These are phyloP conservation scores for Scelioninae gen. 2 DNA, from an alignment of 2,888 invertebrate genomes.

Conservation along the genomic window DNA sequence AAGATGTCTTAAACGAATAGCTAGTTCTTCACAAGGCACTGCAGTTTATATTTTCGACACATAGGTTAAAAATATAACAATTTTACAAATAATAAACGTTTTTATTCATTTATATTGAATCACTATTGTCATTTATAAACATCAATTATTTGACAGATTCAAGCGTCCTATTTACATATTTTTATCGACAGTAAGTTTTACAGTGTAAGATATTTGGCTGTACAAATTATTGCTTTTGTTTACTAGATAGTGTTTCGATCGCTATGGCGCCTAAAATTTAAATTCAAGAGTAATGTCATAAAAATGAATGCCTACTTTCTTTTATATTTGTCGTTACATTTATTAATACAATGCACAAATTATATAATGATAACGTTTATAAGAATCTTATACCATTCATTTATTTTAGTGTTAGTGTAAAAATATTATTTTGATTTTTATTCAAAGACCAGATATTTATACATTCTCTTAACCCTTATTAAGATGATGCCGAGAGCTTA, in stretches of 20 bases:
- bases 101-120: background rate
- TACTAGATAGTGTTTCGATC: background rate
- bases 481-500: too few relatives aligned
- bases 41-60: background rate
- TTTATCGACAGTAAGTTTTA: conserved; percentile 27
- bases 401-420: too few relatives aligned
- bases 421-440: too few relatives aligned
- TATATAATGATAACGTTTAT: too few relatives aligned
- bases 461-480: too few relatives aligned
- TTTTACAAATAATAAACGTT: background rate
- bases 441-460: too few relatives aligned
- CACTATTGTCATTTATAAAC: conserved; percentile 17
- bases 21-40: conserved; percentile 7
- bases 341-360: too few relatives aligned
- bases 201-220: background rate
- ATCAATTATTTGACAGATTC: conserved; percentile 19
- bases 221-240: background rate
- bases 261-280: too few relatives aligned
- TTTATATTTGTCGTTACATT: background rate
- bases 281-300: too few relatives aligned
- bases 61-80: background rate
- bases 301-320: background rate
- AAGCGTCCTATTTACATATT: conserved; percentile 36
- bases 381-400: too few relatives aligned
- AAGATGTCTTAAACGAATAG: background rate